Base-by-base conservation (phyloP, 1,140 invertebrate genomes). In the Rhopalosiphum padi region DNA sequence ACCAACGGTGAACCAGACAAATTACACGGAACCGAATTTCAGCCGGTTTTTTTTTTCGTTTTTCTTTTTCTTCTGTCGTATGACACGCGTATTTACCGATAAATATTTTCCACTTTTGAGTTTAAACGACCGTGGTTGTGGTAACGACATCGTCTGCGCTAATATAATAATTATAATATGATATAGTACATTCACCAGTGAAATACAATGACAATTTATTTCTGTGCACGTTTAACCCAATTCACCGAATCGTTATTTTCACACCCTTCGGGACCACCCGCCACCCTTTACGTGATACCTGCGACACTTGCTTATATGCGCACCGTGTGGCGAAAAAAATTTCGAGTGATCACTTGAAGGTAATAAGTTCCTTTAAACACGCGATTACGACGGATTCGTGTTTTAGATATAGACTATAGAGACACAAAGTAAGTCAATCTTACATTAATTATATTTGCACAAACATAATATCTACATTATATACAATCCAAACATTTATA, bases 21-120 rank as follows among this genome's bases (percentile, higher is more conserved):
- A 88, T 88, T 51, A 88, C 86, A 48, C n/a, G n/a, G 46, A 48
- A 51, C n/a, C 86, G 18, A 48, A 51, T 88, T 88, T 88, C 46
- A 37, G 30, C 46, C 22, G 86, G 86, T 51, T 87, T 41, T 41
- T 51, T 87, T 30, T 21, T 87, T 48, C 35, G 48, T 51, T 51
- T 51, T 51, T 51, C 1, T 22, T 83, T 83, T 86, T 46, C 23
- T 41, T 43, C 41, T 8, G 25, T 25, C 83, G 8, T 46, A 30
- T n/a, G 30, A 77, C 30, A n/a, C 60, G 1, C 3, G 30, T 35
- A 18, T 18, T 18, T n/a, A n/a, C 5, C 15, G 0, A 77, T 77
- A n/a, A n/a, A 77, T 86, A 30, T 87, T 87, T 15, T 87, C 48
- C 43, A 87, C 85, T 43, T 87, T 30, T 37, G 43, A 48, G 43